Base-by-base conservation (phyloP, 2,888 invertebrate species). In the Lottia gigantea region DNA sequence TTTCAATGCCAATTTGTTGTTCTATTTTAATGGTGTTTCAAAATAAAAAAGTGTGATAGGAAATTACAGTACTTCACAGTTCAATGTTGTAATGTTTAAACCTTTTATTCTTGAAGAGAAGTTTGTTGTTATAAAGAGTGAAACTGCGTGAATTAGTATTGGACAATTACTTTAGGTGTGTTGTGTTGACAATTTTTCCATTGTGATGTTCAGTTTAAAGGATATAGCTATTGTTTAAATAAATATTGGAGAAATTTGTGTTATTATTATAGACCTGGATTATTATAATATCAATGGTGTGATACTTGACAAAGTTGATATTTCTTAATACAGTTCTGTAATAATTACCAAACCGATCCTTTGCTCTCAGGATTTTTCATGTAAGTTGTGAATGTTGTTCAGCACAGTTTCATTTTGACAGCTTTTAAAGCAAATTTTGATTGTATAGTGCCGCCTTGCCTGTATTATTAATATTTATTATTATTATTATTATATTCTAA, bases 31-130 rank as follows among this genome's bases (percentile, higher is more conserved):
- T 65, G 31, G 61, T 55, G 65, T 69, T 66, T 49, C 25, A 40
- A 64, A 71, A 68, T 62, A 46, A 68, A 31, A 62, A 63, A 55
- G 72, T 68, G 74, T 72, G 72, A 68, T 70, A 74, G 70, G 66
- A 64, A 64, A 64, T 64, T 67, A 74, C 67, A 70, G 64, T 72
- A 70, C 70, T 72, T 72, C 71, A 68, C 67, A 68, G 71, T 71
- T 66, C 66, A 63, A 70, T 67, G 67, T 69, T 67, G 69, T 74
- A 71, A 69, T 68, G 66, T 74, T 70, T 71, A 64, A 67, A n/a
- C 70, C 67, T 69, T 69, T 55, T 55, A 40, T 55, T 14, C 55
- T 55, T 55, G 62, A 62, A 64, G 64, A 64, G 64, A 69, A 69
- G 69, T 69, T 69, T 69, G 64, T 69, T 69, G 61, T 64, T 65